Conservation (phyloP, 2,113 vertebrate species). For the Pachycephala philippinensis region DNA sequence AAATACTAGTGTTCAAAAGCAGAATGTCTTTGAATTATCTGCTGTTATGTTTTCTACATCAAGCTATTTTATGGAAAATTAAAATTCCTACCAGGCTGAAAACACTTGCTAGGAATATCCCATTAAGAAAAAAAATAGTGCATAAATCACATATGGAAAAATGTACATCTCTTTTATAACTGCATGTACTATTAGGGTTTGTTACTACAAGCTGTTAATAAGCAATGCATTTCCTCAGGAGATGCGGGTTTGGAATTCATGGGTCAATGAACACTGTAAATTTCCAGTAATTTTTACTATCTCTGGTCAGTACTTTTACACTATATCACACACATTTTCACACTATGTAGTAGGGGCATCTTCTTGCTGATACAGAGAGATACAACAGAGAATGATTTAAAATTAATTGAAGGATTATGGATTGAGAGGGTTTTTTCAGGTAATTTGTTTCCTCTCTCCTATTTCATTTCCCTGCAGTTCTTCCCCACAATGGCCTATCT, state of each 20-base stretch:
- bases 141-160: not conserved
- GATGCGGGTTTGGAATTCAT: not conserved
- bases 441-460: not conserved
- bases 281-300: not conserved
- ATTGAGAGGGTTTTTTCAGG: not conserved
- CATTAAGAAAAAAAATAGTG: not conserved
- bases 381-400: not conserved
- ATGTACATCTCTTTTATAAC: not conserved
- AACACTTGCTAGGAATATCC: not conserved
- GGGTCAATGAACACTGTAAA: not conserved
- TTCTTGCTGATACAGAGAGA: not conserved
- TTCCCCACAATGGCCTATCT: not conserved
- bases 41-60: not conserved
- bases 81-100: not conserved
- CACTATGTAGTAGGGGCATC: not conserved
- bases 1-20: not conserved
- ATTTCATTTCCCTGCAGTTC: not conserved
- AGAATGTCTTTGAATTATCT: not conserved
- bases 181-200: not conserved
- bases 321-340: not conserved
- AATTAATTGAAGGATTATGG: not conserved
- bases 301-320: not conserved
- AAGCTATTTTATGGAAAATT: not conserved
- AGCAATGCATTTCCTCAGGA: not conserved
- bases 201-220: not conserved